phyloP scores from a whole-genome alignment of 2,113 vertebrate species.

The Trogon melanurus region DNA sequence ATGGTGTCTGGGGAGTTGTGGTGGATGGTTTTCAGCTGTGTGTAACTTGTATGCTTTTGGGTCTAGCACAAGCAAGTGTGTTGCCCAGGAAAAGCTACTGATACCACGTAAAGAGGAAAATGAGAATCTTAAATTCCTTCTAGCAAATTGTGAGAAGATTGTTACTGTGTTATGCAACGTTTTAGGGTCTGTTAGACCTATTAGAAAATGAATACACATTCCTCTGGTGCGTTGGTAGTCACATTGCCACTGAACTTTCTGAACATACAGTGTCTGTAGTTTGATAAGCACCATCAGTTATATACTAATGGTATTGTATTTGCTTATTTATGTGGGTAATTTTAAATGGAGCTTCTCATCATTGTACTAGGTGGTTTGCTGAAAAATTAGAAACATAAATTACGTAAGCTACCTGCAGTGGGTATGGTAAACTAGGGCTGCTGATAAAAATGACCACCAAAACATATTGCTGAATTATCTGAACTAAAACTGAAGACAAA shows the following conservation, averaged over 20 bases:
- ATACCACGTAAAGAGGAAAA: background rate
- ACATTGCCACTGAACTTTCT: background rate
- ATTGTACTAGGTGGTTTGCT: background rate
- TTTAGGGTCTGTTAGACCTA: background rate
- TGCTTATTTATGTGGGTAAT: slow-evolving; percentile 44
- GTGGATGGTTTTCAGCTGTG: background rate
- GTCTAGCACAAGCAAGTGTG: background rate
- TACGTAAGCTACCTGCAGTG: background rate
- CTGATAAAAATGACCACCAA: slow-evolving; percentile 7
- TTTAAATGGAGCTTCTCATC: background rate
- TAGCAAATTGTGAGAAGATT: background rate
- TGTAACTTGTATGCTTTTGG: background rate
- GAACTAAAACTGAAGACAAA: background rate
- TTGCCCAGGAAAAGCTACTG: background rate
- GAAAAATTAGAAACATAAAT: slow-evolving; percentile 50
- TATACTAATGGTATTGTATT: slow-evolving; percentile 4
- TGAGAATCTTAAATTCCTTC: background rate
- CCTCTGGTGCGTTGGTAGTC: background rate
- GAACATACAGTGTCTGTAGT: background rate
- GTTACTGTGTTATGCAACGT: background rate
- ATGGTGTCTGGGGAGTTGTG: background rate
- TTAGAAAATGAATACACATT: background rate
- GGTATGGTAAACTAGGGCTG: background rate
- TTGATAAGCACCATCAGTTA: background rate
- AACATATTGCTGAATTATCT: background rate